Conservation (phyloP, 2,888 invertebrate species). For the Lithosia quadra region DNA sequence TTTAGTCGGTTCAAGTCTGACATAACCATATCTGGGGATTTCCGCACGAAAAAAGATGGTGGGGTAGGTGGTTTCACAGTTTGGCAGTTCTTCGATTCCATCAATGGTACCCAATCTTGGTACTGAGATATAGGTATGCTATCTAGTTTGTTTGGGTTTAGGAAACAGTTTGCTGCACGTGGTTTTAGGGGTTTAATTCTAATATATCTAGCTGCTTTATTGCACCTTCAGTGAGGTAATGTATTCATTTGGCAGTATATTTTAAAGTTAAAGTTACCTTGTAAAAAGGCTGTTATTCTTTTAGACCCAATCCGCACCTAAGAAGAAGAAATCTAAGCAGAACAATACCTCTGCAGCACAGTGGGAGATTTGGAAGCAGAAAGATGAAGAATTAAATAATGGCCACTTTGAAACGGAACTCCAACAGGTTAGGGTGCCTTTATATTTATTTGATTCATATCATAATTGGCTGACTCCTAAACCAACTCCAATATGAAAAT, state of each 20-base stretch:
- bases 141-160: not conserved
- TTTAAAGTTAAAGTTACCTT: not conserved
- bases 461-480: not conserved
- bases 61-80: not conserved
- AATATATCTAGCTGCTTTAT: not conserved
- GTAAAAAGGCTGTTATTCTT: not conserved
- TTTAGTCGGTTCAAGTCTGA: too few species aligned
- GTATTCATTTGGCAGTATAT: not conserved
- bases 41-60: too few species aligned
- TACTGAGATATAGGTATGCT: not conserved
- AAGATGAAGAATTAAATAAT: slow-evolving; percentile 89
- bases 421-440: slow-evolving; percentile 86
- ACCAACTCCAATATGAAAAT: not conserved
- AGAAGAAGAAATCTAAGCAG: slow-evolving; percentile 83
- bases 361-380: slow-evolving; percentile 92
- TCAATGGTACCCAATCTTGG: not conserved
- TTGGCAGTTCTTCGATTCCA: too few species aligned
- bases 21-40: too few species aligned
- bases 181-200: not conserved
- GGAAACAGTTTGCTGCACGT: not conserved
- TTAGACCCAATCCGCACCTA: slow-evolving; percentile 57
- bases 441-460: not conserved
- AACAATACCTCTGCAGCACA: slow-evolving; percentile 83
- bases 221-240: not conserved
- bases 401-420: slow-evolving; percentile 87